These are phyloP conservation scores for Tachysurus fulvidraco DNA, from an alignment of 2,113 vertebrate genomes.

Conservation along the genomic window DNA sequence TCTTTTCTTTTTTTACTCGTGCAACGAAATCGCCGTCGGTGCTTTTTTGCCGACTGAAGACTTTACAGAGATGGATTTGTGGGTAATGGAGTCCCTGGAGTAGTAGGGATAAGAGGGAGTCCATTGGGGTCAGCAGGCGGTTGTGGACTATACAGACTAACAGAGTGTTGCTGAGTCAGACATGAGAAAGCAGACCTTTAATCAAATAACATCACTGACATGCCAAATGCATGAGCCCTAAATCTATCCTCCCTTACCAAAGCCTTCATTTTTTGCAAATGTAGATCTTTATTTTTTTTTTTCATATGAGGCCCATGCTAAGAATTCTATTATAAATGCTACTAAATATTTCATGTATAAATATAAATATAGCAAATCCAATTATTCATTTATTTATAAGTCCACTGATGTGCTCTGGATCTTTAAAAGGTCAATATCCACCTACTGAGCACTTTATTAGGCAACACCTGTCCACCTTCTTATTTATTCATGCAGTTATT, in stretches of 20 bases:
- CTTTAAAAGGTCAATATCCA: too few relatives aligned
- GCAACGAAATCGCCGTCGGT: constrained; percentile 61
- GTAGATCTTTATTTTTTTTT: too few relatives aligned
- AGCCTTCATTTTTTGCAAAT: background rate
- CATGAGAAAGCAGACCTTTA: constrained; percentile 49
- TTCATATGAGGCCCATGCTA: background rate
- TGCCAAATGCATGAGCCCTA: constrained; percentile 13
- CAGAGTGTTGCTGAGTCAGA: constrained; percentile 65
- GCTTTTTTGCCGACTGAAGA: constrained; percentile 58
- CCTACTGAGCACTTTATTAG: background rate
- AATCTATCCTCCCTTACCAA: constrained; percentile 17
- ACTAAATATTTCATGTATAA: background rate
- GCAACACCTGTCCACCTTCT: too few relatives aligned
- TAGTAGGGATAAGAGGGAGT: constrained; percentile 63
- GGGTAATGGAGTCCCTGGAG: constrained; percentile 54
- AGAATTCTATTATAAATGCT: background rate
- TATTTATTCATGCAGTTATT: too few relatives aligned
- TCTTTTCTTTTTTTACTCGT: constrained; percentile 55
- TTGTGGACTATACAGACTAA: constrained; percentile 41
- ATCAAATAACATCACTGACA: constrained; percentile 40
- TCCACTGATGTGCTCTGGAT: too few relatives aligned
- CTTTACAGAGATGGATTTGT: constrained; percentile 65
- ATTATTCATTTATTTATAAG: background rate
- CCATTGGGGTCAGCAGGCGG: constrained; percentile 34
- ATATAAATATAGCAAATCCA: background rate